Evolutionary conservation across 2,113 vertebrate genomes (phyloP).

Genomic region (Piprites chloris): DNA sequence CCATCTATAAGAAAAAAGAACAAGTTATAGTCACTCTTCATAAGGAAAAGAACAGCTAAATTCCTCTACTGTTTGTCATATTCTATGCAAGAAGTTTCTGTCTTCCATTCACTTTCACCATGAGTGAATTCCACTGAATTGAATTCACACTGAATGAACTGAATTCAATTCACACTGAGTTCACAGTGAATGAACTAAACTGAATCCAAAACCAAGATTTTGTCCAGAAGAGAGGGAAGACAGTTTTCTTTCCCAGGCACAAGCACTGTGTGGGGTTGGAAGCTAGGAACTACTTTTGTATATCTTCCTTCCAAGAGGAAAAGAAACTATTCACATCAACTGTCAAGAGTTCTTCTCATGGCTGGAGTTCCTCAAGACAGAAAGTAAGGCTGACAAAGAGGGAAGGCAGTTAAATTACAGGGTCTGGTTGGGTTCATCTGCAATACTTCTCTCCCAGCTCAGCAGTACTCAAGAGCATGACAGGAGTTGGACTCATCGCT

Average conservation of each 20-base stretch:
- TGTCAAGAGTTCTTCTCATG: neutral
- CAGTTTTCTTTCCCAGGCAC: neutral
- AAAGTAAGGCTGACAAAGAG: neutral
- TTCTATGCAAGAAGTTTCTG: neutral
- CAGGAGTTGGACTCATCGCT: neutral
- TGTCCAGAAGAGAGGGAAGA: neutral
- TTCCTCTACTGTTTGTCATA: neutral
- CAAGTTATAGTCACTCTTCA: neutral
- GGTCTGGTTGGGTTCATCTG: neutral
- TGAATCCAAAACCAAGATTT: neutral
- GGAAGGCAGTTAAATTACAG: neutral
- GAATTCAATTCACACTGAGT: neutral
- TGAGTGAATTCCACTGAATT: neutral
- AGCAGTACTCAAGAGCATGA: neutral
- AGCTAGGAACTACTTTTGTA: neutral
- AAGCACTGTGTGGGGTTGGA: neutral
- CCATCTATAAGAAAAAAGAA: neutral
- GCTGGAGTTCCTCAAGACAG: neutral
- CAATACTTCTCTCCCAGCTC: neutral
- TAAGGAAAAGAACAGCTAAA: neutral
- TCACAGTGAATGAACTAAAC: neutral
- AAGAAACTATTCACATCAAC: neutral
- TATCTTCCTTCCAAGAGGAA: neutral
- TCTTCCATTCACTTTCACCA: neutral
- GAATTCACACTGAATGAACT: neutral